These are phyloP conservation scores for Nomada ruficornis DNA, from an alignment of 2,888 invertebrate species.

Conservation along the genomic window DNA sequence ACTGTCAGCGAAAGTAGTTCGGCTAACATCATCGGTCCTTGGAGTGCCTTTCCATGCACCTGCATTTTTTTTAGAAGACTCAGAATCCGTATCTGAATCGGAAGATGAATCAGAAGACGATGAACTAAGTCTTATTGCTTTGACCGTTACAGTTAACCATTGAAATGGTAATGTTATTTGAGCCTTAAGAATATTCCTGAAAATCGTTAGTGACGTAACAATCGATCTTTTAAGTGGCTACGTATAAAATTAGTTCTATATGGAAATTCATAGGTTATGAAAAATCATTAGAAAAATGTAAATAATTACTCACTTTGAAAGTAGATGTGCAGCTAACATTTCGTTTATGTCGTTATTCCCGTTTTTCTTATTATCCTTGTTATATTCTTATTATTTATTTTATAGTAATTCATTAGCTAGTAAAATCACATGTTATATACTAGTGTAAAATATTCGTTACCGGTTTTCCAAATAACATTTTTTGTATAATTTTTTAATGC, in stretches of 20 bases:
- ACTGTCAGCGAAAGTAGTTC: constrained; percentile 26
- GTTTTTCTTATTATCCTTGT: neutral
- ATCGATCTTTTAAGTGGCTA: neutral
- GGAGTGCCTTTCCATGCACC: constrained; percentile 12
- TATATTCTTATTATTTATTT: neutral
- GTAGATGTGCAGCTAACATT: constrained; percentile 43
- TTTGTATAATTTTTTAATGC: neutral
- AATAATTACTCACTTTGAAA: constrained; percentile 49
- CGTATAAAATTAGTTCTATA: neutral
- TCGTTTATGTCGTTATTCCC: constrained; percentile 1
- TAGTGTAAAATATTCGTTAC: neutral
- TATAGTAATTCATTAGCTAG: neutral
- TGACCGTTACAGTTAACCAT: constrained; percentile 58
- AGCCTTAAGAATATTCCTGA: constrained; percentile 54
- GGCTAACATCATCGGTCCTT: neutral
- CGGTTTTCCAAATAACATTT: neutral
- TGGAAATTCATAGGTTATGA: neutral
- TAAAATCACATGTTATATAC: neutral
- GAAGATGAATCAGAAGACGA: constrained; percentile 62
- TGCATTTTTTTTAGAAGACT: neutral
- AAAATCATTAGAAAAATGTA: neutral
- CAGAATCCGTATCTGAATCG: constrained; percentile 58
- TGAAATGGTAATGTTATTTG: constrained; percentile 53
- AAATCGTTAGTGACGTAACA: constrained; percentile 37
- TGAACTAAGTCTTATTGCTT: constrained; percentile 49